Base-by-base conservation (phyloP, 2,113 vertebrate genomes). In the Condylura cristata region DNA sequence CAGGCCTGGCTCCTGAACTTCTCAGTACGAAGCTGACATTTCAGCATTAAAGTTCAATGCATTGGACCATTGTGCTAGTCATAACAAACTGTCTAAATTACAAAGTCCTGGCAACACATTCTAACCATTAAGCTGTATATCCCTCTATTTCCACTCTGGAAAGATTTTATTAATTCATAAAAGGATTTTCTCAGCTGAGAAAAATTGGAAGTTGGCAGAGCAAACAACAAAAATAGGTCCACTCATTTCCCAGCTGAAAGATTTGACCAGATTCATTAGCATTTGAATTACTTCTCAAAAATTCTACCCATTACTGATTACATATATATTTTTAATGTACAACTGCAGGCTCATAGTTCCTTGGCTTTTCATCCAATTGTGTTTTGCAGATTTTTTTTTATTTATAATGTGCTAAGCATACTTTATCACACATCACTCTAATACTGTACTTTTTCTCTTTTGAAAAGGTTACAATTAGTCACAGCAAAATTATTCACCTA, bases 161-260 rank as follows among this genome's bases (percentile, higher is more conserved):
- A 96, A 70, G 34, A 76, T 93, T 93, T 95, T 94, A 91, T 95
- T 95, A 97, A 93, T 92, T 96, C 58, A 96, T 97, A 92, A 94
- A 93, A 94, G 82, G 90, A 70, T 93, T 90, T 97, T 97, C 61
- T 95, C 51, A 39, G 26, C 44, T 1, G 20, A 95, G 92, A 90
- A 30, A 92, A 81, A 97, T 94, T 91, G 83, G 86, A 91, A 87
- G 61, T 87, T 90, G 79, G 93, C 92, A 95, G 48, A 95, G 16
- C n/a, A 86, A 86, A 78, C 86, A 96, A 91, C 58, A 66, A 92
- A 96, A 95, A 87, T 89, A 89, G 56, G 51, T 78, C 80, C 41
- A 92, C 34, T 91, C 65, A 95, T 95, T 96, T 94, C 66, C 86
- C 91, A 94, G 72, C 34, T 92, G 92, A 94, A 95, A 93, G 72